phyloP scores from a whole-genome alignment of 64 coral and sea anemone species.

The Stichodactyla helianthus region DNA sequence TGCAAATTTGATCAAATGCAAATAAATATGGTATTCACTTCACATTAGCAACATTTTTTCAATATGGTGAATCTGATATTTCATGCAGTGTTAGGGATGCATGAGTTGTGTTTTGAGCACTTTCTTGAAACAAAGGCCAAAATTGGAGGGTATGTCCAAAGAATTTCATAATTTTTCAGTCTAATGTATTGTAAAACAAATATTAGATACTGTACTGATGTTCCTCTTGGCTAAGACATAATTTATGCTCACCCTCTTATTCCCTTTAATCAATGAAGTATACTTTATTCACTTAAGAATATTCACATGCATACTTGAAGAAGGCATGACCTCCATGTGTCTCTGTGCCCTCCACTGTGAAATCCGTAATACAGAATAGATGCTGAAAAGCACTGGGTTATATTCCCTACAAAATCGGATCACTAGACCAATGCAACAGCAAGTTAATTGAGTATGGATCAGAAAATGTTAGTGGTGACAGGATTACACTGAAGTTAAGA shows the following conservation, averaged over 20 bases:
- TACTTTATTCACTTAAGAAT: no score
- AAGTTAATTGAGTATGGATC: no score
- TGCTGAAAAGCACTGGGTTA: neutral
- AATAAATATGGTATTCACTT: no score
- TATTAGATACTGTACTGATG: no score
- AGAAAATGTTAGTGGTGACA: neutral
- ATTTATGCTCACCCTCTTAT: no score
- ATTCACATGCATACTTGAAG: neutral
- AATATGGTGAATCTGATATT: no score
- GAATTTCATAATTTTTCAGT: neutral
- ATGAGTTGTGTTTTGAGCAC: conserved; percentile 18
- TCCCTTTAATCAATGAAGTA: neutral
- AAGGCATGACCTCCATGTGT: neutral
- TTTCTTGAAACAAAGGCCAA: conserved; percentile 21
- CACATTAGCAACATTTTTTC: no score
- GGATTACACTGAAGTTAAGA: neutral
- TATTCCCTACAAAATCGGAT: conserved; percentile 29
- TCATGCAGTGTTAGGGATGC: no score
- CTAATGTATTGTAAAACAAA: neutral
- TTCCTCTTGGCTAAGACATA: no score
- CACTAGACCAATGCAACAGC: neutral
- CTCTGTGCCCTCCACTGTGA: conserved; percentile 23
- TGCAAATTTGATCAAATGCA: no score
- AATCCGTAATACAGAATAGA: conserved; percentile 13
- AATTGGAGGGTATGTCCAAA: neutral